phyloP scores from a whole-genome alignment of 2,797 vertebrate genomes.

The Denticeps clupeoides region DNA sequence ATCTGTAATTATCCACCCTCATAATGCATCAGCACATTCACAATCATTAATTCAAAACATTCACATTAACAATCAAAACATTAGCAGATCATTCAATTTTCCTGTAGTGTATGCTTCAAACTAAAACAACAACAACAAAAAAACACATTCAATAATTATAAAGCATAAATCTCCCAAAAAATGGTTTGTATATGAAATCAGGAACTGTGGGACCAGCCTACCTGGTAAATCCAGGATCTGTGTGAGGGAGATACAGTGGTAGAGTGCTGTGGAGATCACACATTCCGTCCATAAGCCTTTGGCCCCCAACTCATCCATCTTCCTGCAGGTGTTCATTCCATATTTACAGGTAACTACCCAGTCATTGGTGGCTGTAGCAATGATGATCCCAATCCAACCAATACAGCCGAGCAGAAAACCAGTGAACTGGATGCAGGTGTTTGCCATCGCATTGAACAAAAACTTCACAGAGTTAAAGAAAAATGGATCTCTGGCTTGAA shows the following conservation, averaged over 20 bases:
- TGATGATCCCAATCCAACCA: conserved; percentile 83
- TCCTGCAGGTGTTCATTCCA: conserved; percentile 81
- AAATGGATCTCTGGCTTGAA: too few species aligned
- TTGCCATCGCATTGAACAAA: conserved; percentile 74
- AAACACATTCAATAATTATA: too few species aligned
- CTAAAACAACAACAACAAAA: too few species aligned
- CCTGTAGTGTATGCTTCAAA: too few species aligned
- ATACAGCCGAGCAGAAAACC: conserved; percentile 76
- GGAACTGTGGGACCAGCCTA: conserved; percentile 47
- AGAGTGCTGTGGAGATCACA: conserved; percentile 78
- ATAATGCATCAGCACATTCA: too few species aligned
- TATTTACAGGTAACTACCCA: conserved; percentile 90
- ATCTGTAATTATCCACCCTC: too few species aligned
- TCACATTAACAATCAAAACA: too few species aligned
- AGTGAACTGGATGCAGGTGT: conserved; percentile 76
- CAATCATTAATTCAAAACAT: neutral
- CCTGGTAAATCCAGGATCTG: conserved; percentile 91
- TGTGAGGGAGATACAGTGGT: conserved; percentile 80
- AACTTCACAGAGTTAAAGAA: too few species aligned
- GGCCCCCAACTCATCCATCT: conserved; percentile 80
- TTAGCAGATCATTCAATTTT: too few species aligned
- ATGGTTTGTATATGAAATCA: too few species aligned
- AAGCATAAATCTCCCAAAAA: too few species aligned
- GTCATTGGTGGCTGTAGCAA: conserved; percentile 86
- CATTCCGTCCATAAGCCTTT: conserved; percentile 92